Conservation (phyloP, 2,888 invertebrate genomes). For the Bhutanitis thaidina region DNA sequence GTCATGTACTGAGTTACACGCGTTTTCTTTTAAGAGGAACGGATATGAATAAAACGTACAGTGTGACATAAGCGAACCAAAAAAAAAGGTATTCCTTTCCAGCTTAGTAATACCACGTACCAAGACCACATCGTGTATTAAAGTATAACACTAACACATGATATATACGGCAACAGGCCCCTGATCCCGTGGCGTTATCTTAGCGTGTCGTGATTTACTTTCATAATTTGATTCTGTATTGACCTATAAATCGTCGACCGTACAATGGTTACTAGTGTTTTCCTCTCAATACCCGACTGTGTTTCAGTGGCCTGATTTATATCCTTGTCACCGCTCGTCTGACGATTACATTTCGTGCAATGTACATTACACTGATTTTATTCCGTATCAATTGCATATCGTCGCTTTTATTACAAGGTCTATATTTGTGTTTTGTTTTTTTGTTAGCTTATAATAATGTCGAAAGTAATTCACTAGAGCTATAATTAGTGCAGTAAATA, state of each 20-base stretch:
- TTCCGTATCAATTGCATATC: no score
- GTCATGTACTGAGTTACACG: no score
- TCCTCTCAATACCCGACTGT: conserved; percentile 20
- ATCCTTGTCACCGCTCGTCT: neutral
- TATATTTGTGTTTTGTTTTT: no score
- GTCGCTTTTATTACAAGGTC: no score
- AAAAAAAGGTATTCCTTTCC: neutral
- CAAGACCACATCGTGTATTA: conserved; percentile 2
- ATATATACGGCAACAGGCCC: conserved; percentile 11
- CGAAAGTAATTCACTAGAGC: no score
- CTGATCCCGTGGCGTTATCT: conserved; percentile 14
- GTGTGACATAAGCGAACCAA: no score
- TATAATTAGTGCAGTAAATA: no score
- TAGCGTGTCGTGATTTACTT: conserved; percentile 23
- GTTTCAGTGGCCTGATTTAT: conserved; percentile 27
- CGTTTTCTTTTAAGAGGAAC: no score
- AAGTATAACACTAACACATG: conserved; percentile 11
- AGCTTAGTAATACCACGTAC: neutral
- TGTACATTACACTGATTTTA: no score
- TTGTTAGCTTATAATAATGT: no score
- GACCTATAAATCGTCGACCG: conserved; percentile 27
- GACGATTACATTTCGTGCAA: neutral
- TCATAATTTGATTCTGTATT: conserved; percentile 28
- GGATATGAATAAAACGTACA: no score
- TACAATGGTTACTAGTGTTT: conserved; percentile 21